Percentiles rank a stretch among this genome's conserved stretches.
Evolutionary conservation across 1,140 invertebrate species (phyloP).

Genomic region (Zaprionus tsacasi): DNA sequence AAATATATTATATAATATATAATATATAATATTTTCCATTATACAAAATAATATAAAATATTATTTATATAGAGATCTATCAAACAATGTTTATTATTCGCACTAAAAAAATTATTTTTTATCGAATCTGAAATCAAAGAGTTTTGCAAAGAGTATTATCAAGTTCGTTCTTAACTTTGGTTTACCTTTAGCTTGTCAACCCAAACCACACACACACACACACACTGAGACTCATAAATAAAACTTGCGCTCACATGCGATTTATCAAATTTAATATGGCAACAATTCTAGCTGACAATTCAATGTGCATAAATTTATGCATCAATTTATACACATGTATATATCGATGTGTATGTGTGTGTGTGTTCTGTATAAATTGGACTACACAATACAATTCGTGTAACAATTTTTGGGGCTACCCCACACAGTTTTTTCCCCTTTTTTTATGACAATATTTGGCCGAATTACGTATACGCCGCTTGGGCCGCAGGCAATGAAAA

Average conservation of each 20-base stretch:
- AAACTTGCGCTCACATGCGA: slow-evolving; percentile 52
- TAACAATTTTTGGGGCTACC: slow-evolving; percentile 24
- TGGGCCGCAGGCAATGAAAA: slow-evolving; percentile 45
- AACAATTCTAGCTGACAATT: slow-evolving; percentile 66
- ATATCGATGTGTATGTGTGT: not conserved
- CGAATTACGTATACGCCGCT: slow-evolving; percentile 53
- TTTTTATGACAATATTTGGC: slow-evolving; percentile 48
- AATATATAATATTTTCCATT: too few species aligned
- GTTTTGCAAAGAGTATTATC: not conserved
- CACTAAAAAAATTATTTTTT: too few species aligned
- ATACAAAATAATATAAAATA: too few species aligned
- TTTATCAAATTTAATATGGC: slow-evolving; percentile 63
- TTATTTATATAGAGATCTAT: too few species aligned
- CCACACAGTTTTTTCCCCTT: not conserved
- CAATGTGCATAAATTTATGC: slow-evolving; percentile 55
- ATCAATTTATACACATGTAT: slow-evolving; percentile 16
- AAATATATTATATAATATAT: too few species aligned
- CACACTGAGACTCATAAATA: slow-evolving; percentile 39
- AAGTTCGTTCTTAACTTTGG: too few species aligned
- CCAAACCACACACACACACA: slow-evolving; percentile 1
- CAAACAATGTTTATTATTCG: too few species aligned
- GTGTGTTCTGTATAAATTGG: not conserved
- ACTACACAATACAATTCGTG: slow-evolving; percentile 33
- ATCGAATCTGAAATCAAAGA: too few species aligned
- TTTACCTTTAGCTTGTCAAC: not conserved